A percentile compares a stretch with the other conserved stretches of the same genome.
These are phyloP conservation scores for Cichlasoma orientale DNA, from an alignment of 2,797 vertebrate genomes.

Conservation along the genomic window DNA sequence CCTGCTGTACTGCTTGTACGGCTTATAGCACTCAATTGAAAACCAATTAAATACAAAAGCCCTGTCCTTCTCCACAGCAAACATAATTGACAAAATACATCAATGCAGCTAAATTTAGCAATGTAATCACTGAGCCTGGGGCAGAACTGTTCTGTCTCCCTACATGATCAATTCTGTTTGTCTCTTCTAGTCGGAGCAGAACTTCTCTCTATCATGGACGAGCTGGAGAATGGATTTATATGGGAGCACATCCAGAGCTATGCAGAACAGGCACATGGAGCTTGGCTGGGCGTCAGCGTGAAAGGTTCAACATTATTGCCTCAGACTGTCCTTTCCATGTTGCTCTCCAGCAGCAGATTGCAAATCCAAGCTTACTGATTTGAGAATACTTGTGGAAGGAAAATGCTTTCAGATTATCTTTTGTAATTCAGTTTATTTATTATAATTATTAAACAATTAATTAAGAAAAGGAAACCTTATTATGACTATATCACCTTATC, in stretches of 20 bases:
- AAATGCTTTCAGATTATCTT: not conserved
- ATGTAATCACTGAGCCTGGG: conserved; percentile 11
- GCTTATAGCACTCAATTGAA: not conserved
- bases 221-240: conserved; percentile 92
- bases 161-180: conserved; percentile 10
- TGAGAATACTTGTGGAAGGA: not conserved
- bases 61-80: conserved; percentile 19
- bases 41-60: conserved; percentile 22
- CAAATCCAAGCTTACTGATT: not conserved
- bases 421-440: not conserved
- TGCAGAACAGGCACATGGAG: conserved; percentile 86
- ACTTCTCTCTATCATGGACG: conserved; percentile 92
- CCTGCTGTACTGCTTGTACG: not conserved
- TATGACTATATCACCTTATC: conserved; percentile 6
- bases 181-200: conserved; percentile 84
- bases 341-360: not conserved
- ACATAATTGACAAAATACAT: conserved; percentile 27
- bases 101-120: conserved; percentile 53
- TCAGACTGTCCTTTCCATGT: not conserved
- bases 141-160: not conserved
- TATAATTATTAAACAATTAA: not conserved
- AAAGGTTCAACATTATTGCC: conserved; percentile 80
- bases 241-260: conserved; percentile 94
- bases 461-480: conserved; percentile 5
- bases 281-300: conserved; percentile 95